Evolutionary conservation across 2,888 invertebrate genomes (phyloP), one percentile per base, ranked within the genome.

Genomic region (Platycheirus albimanus): DNA sequence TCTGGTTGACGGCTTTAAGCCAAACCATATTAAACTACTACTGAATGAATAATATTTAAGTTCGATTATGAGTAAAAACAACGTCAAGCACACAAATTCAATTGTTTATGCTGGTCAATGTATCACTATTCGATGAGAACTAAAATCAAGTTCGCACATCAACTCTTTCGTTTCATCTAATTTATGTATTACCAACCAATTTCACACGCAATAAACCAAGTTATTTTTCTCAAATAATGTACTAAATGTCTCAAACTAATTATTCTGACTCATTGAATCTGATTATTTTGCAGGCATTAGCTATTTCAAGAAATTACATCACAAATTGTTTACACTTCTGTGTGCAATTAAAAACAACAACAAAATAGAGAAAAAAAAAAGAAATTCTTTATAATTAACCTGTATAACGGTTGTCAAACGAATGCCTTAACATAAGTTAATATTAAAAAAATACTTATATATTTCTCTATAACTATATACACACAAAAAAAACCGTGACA

Each of bases 281-380:
- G 0, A 43, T 71, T 17, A 36, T 45, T 63, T 13, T 19, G 5
- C 24, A 4, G 3, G 24, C 3, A 24, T 24, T 24, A 6, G 24
- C 24, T 80, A 67, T 77, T 81, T 72, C 36, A 45, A 61, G 77
- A 47, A 49, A 63, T 81, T 52, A 81, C 61, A 47, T 76, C 81
- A 75, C 61, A 54, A 47, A 67, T 41, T 43, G 17, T 17, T 64
- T 30, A 61, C 61, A 61, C 61, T 13, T 58, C 28, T 36, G 43
- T 41, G 28, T 61, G 45, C 36, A 58, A 28, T 41, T 56, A 33
- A 56, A 56, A 33, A 47, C 19, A 33, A 47, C 38, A 30, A 56
- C 11, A 41, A 51, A 24, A 19, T 33, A 49, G 38, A 38, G 45
- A 33, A 8, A 8, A 56, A 56, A 52, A 38, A 66, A 70, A 75